A percentile compares a stretch with the other conserved stretches of the same genome.
These are phyloP conservation scores for Eupleurogrammus muticus DNA, from an alignment of 2,797 vertebrate species.

Conservation along the genomic window DNA sequence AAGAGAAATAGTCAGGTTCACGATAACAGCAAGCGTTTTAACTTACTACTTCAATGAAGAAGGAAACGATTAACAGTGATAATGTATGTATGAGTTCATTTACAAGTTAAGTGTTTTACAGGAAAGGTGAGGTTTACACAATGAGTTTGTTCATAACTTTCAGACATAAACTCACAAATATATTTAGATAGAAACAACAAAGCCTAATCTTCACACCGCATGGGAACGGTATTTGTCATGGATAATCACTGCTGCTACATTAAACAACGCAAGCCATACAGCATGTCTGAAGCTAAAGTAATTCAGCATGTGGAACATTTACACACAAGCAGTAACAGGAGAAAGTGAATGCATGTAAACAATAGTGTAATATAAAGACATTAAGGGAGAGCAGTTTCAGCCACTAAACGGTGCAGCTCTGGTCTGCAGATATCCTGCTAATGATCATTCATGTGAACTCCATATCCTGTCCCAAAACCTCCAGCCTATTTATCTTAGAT, in stretches of 20 bases:
- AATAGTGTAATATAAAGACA: conserved; percentile 55
- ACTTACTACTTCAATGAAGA: background rate
- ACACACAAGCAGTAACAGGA: conserved; percentile 58
- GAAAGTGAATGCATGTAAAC: conserved; percentile 70
- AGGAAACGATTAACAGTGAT: background rate
- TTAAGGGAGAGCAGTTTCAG: conserved; percentile 68
- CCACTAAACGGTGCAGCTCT: conserved; percentile 61
- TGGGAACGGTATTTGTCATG: conserved; percentile 58
- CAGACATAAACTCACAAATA: conserved; percentile 23
- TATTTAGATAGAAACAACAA: conserved; percentile 30
- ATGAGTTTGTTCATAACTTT: conserved; percentile 40
- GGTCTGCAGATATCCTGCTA: conserved; percentile 77
- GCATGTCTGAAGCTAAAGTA: conserved; percentile 42
- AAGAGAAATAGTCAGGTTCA: background rate
- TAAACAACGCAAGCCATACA: conserved; percentile 47
- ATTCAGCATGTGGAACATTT: conserved; percentile 69
- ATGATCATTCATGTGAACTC: conserved; percentile 82
- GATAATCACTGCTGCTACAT: conserved; percentile 51
- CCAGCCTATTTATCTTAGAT: conserved; percentile 85
- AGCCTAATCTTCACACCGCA: conserved; percentile 45
- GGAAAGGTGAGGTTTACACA: background rate
- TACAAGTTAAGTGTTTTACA: conserved; percentile 9
- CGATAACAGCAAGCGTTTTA: background rate
- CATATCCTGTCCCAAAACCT: conserved; percentile 87
- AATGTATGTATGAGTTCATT: background rate